Conservation (phyloP, 1,140 invertebrate species). For the Cecropterus lyciades region DNA sequence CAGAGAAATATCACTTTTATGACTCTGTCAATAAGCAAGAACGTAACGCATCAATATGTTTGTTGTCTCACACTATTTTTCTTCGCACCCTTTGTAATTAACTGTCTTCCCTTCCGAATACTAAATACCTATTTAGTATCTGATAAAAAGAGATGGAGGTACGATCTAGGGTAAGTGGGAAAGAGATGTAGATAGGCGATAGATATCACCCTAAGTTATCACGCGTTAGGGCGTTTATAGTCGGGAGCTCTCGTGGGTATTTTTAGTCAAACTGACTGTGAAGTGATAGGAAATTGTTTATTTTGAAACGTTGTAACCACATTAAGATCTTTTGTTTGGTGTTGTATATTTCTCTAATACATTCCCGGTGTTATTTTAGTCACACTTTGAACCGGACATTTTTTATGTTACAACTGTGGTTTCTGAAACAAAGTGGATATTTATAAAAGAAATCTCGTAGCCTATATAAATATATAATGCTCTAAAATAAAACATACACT, state of each 20-base stretch:
- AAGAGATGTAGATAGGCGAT: conserved; percentile 53
- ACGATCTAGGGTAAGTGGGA: conserved; percentile 42
- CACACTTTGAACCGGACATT: conserved; percentile 32
- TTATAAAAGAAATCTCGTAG: too few species aligned
- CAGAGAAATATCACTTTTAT: conserved; percentile 50
- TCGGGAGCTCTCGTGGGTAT: conserved; percentile 41
- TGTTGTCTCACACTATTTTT: conserved; percentile 65
- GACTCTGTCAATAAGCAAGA: conserved; percentile 32
- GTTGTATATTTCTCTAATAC: conserved; percentile 4
- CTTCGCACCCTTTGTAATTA: conserved; percentile 75
- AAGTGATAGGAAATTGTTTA: conserved; percentile 67
- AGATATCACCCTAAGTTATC: conserved; percentile 59
- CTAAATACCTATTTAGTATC: conserved; percentile 81
- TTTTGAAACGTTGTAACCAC: conserved; percentile 42
- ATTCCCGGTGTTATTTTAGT: neutral
- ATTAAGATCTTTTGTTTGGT: conserved; percentile 14
- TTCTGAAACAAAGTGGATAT: too few species aligned
- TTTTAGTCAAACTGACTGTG: conserved; percentile 64
- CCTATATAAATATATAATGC: too few species aligned
- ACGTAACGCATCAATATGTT: conserved; percentile 28
- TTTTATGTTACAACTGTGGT: neutral
- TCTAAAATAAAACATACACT: too few species aligned
- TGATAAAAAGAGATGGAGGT: conserved; percentile 44
- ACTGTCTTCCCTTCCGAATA: conserved; percentile 78
- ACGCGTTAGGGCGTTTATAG: conserved; percentile 57